Evolutionary conservation across 92 coral and sea anemone genomes (phyloP).

Genomic region (Palythoa grandiflora): DNA sequence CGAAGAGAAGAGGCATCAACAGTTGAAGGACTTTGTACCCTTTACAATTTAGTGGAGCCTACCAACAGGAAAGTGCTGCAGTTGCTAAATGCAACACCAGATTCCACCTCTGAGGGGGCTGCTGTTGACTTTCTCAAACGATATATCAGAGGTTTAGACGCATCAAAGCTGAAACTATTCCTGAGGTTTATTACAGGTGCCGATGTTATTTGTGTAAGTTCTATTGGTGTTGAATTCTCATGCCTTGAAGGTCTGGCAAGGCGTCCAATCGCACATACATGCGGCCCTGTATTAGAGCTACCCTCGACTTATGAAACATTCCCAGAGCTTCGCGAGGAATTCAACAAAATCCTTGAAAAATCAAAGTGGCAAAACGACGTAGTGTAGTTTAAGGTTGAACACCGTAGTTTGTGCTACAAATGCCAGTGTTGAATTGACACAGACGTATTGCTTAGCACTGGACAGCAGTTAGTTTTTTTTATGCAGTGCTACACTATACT

Average conservation of each 20-base stretch:
- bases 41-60: constrained; percentile 34
- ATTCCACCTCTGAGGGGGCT: constrained; percentile 23
- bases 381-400: neutral
- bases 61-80: constrained; percentile 43
- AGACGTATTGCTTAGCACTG: neutral
- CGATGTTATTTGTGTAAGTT: constrained; percentile 35
- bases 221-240: constrained; percentile 26
- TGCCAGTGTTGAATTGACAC: constrained; percentile 10
- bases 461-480: constrained; percentile 3
- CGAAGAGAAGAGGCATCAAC: constrained; percentile 25
- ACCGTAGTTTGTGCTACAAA: constrained; percentile 27
- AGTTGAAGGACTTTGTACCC: constrained; percentile 27
- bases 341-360: constrained; percentile 6
- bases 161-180: constrained; percentile 12
- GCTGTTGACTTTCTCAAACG: constrained; percentile 36
- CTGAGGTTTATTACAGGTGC: constrained; percentile 28
- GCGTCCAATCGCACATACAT: constrained; percentile 43
- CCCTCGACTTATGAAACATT: constrained; percentile 17
- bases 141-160: constrained; percentile 17
- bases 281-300: constrained; percentile 9
- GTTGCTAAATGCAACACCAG: constrained; percentile 20
- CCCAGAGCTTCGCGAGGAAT: constrained; percentile 36
- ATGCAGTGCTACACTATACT: constrained; percentile 7
- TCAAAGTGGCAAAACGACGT: constrained; percentile 40
- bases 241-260: constrained; percentile 27